Evolutionary conservation across 2,113 vertebrate genomes (phyloP), one percentile per base, ranked within the genome.

Genomic region (Bos taurus): DNA sequence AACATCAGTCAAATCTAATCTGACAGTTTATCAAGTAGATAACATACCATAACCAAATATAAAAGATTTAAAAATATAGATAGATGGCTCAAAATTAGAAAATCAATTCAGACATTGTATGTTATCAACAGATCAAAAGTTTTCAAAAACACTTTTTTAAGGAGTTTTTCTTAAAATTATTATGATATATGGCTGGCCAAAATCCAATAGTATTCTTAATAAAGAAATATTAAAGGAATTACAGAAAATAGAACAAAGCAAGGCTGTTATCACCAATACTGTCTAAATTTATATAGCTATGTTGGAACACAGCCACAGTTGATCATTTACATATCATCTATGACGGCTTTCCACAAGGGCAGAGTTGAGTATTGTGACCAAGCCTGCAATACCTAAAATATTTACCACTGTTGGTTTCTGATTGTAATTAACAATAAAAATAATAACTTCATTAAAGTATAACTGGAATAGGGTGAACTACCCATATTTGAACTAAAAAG

Each of bases 1-100:
- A 91, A 93, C 62, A 93, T 71, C 15, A 92, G 23, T 23, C 7
- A 96, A 97, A 85, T 85, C 19, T 93, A 85, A 95, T 81, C 10
- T 93, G 33, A 2, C 10, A 85, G n/a, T 80, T 80, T 46, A 94
- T 84, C 87, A 88, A 85, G 36, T 71, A 81, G 52, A 88, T 84
- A 86, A 67, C 4, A 54, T 8, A 88, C 1, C 50, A 86, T 15
- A 67, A 91, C 5, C 30, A 80, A 81, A 46, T 71, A 91, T 16
- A 19, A 94, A 74, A 50, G 12, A 15, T 59, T 91, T 82, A 3
- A 91, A 97, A 95, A 62, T 43, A 93, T 48, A 16, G 30, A 25
- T 3, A 74, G 4, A 56, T 83, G 17, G 36, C 23, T 88, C n/a
- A 88, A 95, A 95, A 88, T 86, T 91, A 91, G 9, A 33, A 93